phyloP scores from a whole-genome alignment of 2,888 invertebrate genomes.

The Pachycephus smyrnensis region DNA sequence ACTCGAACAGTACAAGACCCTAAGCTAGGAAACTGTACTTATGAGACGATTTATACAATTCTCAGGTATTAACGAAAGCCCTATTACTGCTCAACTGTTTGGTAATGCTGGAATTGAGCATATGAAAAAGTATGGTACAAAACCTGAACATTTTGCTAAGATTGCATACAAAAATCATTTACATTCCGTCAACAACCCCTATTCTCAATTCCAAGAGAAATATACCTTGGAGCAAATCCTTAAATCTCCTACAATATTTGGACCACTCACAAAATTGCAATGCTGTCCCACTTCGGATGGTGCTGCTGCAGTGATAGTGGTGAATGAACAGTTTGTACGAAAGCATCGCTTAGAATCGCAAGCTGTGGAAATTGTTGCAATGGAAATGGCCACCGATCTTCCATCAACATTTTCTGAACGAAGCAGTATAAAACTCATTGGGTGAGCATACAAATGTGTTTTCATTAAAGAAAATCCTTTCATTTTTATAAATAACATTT shows the following conservation, averaged over 20 bases:
- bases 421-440: constrained; percentile 81
- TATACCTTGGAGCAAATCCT: constrained; percentile 92
- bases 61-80: constrained; percentile 77
- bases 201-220: constrained; percentile 94
- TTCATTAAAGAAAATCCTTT: constrained; percentile 11
- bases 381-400: constrained; percentile 97
- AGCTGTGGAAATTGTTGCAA: constrained; percentile 95
- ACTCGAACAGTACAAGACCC: neutral
- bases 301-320: constrained; percentile 92
- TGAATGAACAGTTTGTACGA: constrained; percentile 90
- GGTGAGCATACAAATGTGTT: constrained; percentile 42
- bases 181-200: constrained; percentile 96
- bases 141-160: constrained; percentile 93
- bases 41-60: constrained; percentile 5
- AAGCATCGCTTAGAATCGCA: constrained; percentile 83
- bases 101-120: constrained; percentile 97
- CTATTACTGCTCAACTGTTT: constrained; percentile 95
- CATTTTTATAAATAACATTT: constrained; percentile 5
- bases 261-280: constrained; percentile 94
- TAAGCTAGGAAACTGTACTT: neutral
- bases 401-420: constrained; percentile 85
- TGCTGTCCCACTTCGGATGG: constrained; percentile 99
- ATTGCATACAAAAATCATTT: constrained; percentile 98
- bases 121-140: constrained; percentile 95
- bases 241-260: constrained; percentile 89